Evolutionary conservation across 2,888 invertebrate species (phyloP).

Genomic region (Zele albiditarsus): DNA sequence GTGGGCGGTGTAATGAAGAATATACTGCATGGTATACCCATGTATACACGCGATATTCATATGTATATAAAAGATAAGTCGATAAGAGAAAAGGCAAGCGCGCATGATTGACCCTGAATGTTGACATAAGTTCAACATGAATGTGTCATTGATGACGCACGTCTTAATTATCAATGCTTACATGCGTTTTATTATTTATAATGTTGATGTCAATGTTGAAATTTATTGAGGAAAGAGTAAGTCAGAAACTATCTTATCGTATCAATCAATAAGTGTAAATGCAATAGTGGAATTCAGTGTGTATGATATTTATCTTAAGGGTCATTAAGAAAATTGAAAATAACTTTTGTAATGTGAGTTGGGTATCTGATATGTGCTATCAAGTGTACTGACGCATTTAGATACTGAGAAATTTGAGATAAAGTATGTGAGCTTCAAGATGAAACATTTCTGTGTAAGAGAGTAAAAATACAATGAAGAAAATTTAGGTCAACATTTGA

Average conservation of each 20-base stretch:
- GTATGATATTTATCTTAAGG: background rate
- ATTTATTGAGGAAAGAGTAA: background rate
- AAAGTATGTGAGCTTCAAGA: background rate
- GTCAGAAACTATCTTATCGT: background rate
- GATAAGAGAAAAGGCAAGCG: conserved; percentile 10
- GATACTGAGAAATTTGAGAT: background rate
- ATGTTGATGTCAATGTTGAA: background rate
- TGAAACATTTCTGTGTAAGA: background rate
- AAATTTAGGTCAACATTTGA: background rate
- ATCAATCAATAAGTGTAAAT: background rate
- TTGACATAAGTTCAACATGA: background rate
- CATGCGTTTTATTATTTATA: background rate
- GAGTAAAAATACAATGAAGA: background rate
- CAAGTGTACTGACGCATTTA: background rate
- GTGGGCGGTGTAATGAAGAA: conserved; percentile 17
- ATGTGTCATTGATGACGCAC: conserved; percentile 19
- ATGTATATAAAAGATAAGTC: conserved; percentile 8
- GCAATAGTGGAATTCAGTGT: background rate
- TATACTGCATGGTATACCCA: background rate
- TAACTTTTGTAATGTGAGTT: background rate
- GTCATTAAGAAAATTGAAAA: background rate
- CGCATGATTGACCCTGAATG: conserved; percentile 23
- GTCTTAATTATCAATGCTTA: background rate
- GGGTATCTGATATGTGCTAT: background rate
- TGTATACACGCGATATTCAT: background rate